Percentiles rank a stretch among this genome's conserved stretches.
Evolutionary conservation across 2,888 invertebrate genomes (phyloP).

Genomic region (Eremobia ochroleuca): DNA sequence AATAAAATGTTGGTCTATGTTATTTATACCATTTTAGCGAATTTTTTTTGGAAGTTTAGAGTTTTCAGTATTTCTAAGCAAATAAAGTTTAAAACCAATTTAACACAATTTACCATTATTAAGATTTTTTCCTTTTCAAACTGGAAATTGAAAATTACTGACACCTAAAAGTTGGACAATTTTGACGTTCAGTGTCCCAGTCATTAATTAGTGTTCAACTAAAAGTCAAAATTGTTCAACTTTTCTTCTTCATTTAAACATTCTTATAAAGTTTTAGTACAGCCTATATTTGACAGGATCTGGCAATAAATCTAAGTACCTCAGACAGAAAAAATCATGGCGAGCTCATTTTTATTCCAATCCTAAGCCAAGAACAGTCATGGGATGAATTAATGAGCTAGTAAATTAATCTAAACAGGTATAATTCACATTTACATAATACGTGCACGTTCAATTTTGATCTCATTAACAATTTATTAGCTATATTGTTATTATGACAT

Average conservation of each 20-base stretch:
- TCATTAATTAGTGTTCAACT: neutral
- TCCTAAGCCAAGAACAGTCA: slow-evolving; percentile 40
- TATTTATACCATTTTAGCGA: too few relatives aligned
- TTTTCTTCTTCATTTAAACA: neutral
- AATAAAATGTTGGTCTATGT: neutral
- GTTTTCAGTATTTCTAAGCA: neutral
- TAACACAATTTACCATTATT: neutral
- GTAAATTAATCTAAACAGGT: slow-evolving; percentile 59
- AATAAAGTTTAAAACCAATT: neutral
- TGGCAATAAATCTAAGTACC: slow-evolving; percentile 14
- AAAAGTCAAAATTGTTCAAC: neutral
- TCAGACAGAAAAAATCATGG: slow-evolving; percentile 11
- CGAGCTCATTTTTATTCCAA: slow-evolving; percentile 55
- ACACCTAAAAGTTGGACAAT: neutral
- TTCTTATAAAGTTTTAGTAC: neutral
- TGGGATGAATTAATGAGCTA: slow-evolving; percentile 54
- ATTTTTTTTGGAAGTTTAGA: neutral
- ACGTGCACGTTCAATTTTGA: slow-evolving; percentile 69
- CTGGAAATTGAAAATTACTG: neutral
- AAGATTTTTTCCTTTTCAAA: neutral
- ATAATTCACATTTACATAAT: slow-evolving; percentile 61
- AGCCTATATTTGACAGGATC: slow-evolving; percentile 21
- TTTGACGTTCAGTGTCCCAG: neutral
- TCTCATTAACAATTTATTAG: slow-evolving; percentile 71
- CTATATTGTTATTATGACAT: slow-evolving; percentile 59